Conservation (phyloP, 2,113 vertebrate species). For the Ptilonorhynchus violaceus region DNA sequence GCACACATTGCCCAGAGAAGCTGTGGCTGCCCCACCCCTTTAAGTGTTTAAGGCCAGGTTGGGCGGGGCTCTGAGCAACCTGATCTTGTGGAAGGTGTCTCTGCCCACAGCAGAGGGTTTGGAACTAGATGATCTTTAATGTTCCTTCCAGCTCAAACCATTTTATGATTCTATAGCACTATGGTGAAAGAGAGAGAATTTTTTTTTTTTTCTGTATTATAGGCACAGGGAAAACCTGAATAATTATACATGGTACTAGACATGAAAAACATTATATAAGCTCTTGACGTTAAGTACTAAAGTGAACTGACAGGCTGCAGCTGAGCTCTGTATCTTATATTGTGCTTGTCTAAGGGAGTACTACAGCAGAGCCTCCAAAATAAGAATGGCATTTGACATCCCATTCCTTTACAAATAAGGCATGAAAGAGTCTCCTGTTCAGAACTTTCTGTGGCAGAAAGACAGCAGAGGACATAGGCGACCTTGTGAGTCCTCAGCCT, state of each 20-base stretch:
- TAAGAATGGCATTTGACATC: background rate
- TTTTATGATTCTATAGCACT: background rate
- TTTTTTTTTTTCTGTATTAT: background rate
- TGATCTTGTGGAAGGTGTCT: accelerated
- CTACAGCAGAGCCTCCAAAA: background rate
- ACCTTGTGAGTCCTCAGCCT: background rate
- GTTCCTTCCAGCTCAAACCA: background rate
- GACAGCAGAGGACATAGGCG: background rate
- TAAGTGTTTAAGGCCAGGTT: background rate
- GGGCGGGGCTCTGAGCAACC: background rate
- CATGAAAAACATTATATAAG: background rate
- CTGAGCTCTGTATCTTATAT: background rate
- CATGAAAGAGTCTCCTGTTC: background rate
- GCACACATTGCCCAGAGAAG: background rate
- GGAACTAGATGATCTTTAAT: background rate
- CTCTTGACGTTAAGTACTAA: background rate
- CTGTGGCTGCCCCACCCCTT: background rate
- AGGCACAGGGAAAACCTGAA: background rate
- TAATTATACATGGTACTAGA: background rate
- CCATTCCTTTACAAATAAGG: background rate
- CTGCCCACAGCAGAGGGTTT: no score
- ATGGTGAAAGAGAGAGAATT: background rate
- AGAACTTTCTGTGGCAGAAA: background rate
- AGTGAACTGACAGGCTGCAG: background rate
- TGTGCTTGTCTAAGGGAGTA: background rate